Evolutionary conservation across 2,888 invertebrate species (phyloP).

Genomic region (Cantharis rufa): DNA sequence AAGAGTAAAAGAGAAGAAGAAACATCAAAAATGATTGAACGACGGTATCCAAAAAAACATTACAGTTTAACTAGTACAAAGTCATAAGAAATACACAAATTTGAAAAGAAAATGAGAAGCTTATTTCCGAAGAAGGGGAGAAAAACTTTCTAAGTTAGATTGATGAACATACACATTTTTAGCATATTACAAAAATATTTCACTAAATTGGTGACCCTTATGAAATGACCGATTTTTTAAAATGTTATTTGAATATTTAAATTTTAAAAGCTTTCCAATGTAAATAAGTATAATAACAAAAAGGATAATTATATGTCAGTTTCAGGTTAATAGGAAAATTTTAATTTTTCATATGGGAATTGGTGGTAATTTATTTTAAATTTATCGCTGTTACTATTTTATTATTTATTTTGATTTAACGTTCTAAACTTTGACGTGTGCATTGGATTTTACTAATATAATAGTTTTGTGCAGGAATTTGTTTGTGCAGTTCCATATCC

Average conservation of each 20-base stretch:
- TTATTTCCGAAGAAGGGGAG: not conserved
- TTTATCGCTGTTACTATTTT: not conserved
- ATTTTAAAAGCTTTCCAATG: not conserved
- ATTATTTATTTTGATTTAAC: not conserved
- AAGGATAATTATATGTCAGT: too few relatives aligned
- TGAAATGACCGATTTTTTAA: not conserved
- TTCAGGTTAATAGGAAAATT: not conserved
- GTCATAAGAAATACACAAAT: not conserved
- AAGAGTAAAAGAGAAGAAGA: not conserved
- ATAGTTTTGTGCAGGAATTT: not conserved
- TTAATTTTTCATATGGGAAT: not conserved
- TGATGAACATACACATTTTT: not conserved
- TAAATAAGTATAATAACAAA: too few relatives aligned
- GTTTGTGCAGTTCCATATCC: not conserved
- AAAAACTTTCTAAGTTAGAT: not conserved
- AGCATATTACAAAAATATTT: not conserved
- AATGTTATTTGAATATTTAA: too few relatives aligned
- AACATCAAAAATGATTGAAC: not conserved
- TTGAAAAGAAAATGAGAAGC: not conserved
- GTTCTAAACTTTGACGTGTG: not conserved
- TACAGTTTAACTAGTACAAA: not conserved
- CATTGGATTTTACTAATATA: not conserved
- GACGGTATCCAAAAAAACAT: not conserved
- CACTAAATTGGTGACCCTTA: not conserved
- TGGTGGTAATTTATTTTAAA: not conserved